phyloP scores from a whole-genome alignment of 1,140 invertebrate genomes.

The Augochlora pura region DNA sequence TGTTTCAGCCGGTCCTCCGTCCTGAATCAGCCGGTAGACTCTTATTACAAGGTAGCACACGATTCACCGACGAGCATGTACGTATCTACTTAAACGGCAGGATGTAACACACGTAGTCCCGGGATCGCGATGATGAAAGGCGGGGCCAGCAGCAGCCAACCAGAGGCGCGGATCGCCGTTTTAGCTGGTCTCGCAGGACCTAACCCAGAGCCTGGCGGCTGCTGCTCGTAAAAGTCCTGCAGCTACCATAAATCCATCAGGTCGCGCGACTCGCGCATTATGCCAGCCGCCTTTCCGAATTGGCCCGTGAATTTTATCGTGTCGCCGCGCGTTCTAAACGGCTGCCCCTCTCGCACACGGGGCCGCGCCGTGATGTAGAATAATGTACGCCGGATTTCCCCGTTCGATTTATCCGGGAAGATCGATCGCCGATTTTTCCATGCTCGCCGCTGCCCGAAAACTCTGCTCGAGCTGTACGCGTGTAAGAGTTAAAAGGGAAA shows the following conservation, averaged over 20 bases:
- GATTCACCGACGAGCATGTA: slow-evolving; percentile 32
- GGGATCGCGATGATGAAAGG: slow-evolving; percentile 59
- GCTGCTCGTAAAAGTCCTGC: slow-evolving; percentile 51
- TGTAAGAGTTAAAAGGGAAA: too few species aligned
- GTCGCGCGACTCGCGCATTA: slow-evolving; percentile 43
- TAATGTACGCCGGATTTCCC: too few species aligned
- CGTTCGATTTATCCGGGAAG: background rate
- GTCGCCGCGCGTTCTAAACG: slow-evolving; percentile 1
- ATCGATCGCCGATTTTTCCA: background rate
- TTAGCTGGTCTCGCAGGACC: slow-evolving; percentile 53
- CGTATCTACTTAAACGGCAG: slow-evolving; percentile 60
- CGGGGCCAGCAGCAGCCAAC: slow-evolving; percentile 59
- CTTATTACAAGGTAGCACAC: slow-evolving; percentile 28
- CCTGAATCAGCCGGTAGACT: background rate
- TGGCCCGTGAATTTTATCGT: background rate
- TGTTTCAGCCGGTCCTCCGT: background rate
- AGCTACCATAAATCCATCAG: slow-evolving; percentile 63
- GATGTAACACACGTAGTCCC: slow-evolving; percentile 48
- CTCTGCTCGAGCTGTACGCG: background rate
- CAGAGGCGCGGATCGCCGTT: slow-evolving; percentile 62
- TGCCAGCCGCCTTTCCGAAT: background rate
- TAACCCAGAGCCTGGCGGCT: slow-evolving; percentile 22
- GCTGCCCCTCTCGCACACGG: too few species aligned
- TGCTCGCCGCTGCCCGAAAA: background rate
- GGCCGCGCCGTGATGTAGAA: too few species aligned